Evolutionary conservation across 2,797 vertebrate genomes (phyloP).

Genomic region (Typhlichthys eigenmanni): DNA sequence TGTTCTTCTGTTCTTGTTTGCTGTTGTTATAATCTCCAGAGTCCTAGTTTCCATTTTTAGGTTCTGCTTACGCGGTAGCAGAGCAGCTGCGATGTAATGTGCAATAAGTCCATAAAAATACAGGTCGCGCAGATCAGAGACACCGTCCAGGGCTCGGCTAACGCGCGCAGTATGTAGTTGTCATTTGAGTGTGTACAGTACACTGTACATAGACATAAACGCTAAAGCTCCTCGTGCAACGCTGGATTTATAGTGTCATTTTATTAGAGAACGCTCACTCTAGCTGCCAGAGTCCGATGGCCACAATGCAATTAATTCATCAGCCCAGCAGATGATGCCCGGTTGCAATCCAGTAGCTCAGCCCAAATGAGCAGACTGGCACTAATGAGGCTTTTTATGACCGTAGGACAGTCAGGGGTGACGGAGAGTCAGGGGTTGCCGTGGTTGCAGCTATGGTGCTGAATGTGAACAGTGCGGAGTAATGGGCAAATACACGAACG

Average conservation of each 20-base stretch:
- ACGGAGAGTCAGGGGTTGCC: not conserved
- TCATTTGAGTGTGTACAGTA: constrained; percentile 65
- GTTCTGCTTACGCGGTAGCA: constrained; percentile 38
- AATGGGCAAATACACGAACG: too few species aligned
- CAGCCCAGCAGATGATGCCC: not conserved
- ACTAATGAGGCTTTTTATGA: not conserved
- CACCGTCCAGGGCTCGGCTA: constrained; percentile 60
- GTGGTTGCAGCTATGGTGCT: not conserved
- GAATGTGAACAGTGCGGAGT: too few species aligned
- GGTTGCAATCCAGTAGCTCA: constrained; percentile 1
- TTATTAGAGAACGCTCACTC: not conserved
- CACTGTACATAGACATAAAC: constrained; percentile 35
- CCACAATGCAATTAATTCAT: constrained; percentile 17
- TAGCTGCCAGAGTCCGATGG: constrained; percentile 2
- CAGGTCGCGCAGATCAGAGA: constrained; percentile 43
- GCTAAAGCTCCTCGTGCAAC: constrained; percentile 48
- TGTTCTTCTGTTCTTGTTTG: constrained; percentile 70
- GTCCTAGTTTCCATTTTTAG: constrained; percentile 71
- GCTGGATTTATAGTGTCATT: constrained; percentile 40
- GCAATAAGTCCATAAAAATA: constrained; percentile 46
- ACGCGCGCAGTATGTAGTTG: constrained; percentile 68
- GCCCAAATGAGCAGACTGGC: not conserved
- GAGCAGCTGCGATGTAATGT: constrained; percentile 53
- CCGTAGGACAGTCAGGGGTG: not conserved
- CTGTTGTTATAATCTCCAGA: constrained; percentile 68